Evolutionary conservation across 2,113 vertebrate genomes (phyloP).

Genomic region (Nasalis larvatus): DNA sequence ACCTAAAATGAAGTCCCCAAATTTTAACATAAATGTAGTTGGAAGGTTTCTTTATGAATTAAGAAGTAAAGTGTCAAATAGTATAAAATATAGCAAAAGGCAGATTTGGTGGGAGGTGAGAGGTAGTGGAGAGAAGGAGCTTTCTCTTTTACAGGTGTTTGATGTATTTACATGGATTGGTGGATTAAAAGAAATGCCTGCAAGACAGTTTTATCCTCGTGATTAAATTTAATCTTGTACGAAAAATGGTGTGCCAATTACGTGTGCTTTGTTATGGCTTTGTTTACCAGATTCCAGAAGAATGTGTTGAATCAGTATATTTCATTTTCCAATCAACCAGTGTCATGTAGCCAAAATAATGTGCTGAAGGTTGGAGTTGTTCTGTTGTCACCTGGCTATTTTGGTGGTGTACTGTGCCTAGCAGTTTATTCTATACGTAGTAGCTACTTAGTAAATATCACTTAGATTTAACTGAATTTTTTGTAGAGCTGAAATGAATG

Average conservation of each 20-base stretch:
- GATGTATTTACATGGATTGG: not conserved
- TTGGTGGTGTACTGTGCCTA: not conserved
- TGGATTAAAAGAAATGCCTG: conserved; percentile 16
- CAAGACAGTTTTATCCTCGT: not conserved
- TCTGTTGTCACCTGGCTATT: not conserved
- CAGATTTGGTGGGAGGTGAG: not conserved
- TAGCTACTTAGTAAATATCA: not conserved
- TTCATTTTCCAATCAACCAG: conserved; percentile 40
- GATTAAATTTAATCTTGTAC: conserved; percentile 46
- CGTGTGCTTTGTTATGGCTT: not conserved
- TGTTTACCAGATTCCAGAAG: conserved; percentile 47
- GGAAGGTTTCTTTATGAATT: not conserved
- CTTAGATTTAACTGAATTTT: not conserved
- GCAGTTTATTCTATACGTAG: not conserved
- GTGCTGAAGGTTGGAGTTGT: not conserved
- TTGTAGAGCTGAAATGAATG: not conserved
- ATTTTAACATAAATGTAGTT: not conserved
- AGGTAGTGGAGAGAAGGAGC: not conserved
- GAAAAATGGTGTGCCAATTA: not conserved
- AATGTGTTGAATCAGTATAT: conserved; percentile 15
- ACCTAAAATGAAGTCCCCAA: not conserved
- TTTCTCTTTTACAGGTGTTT: not conserved
- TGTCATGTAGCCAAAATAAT: not conserved
- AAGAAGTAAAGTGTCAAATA: not conserved
- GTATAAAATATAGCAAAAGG: not conserved